Evolutionary conservation across 2,113 vertebrate species (phyloP).

Genomic region (Terrapene triunguis): DNA sequence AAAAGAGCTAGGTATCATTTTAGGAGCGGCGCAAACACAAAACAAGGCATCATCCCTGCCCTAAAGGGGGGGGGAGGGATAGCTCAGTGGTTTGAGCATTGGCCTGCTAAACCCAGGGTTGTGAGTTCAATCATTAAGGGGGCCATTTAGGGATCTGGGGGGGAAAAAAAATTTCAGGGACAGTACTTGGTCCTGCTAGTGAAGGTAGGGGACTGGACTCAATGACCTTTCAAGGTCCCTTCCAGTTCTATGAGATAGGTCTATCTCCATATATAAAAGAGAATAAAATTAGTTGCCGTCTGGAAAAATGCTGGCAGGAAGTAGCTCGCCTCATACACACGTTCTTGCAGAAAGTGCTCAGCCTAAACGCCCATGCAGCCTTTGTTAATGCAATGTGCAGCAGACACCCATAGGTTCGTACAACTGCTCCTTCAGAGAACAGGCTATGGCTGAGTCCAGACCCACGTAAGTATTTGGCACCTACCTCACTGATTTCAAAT

Average conservation of each 20-base stretch:
- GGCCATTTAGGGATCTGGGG: too few relatives aligned
- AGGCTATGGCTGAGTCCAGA: neutral
- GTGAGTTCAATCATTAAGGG: too few relatives aligned
- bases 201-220: too few relatives aligned
- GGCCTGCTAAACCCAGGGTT: too few relatives aligned
- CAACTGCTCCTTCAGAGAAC: neutral
- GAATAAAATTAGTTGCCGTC: neutral
- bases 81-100: too few relatives aligned
- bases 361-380: neutral
- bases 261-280: too few relatives aligned
- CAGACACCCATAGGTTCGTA: neutral
- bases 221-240: too few relatives aligned
- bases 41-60: fast-evolving
- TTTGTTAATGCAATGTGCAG: neutral
- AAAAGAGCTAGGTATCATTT: neutral
- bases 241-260: too few relatives aligned
- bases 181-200: too few relatives aligned
- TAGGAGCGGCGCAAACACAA: neutral
- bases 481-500: neutral
- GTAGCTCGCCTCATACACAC: neutral
- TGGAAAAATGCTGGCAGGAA: neutral
- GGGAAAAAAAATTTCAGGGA: too few relatives aligned
- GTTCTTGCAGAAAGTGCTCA: neutral
- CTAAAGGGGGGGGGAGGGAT: too few relatives aligned
- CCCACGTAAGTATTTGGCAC: neutral